These are phyloP conservation scores for Cossypha heuglini DNA, from an alignment of 2,797 vertebrate genomes.

Conservation along the genomic window DNA sequence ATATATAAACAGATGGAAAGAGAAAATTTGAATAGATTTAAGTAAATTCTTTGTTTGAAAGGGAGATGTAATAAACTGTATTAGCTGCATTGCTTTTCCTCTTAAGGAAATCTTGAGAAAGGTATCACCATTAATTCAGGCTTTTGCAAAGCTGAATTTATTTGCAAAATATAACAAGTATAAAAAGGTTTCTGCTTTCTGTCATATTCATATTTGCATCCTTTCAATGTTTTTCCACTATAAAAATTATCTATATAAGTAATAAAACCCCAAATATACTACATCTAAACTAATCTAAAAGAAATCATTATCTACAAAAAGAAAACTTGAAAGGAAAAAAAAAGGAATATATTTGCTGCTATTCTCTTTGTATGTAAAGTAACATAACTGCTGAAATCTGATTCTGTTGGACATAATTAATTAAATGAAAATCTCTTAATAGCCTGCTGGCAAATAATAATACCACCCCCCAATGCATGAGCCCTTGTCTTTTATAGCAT, in stretches of 20 bases:
- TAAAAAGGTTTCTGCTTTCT: neutral
- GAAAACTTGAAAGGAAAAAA: neutral
- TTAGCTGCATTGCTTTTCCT: neutral
- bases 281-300: neutral
- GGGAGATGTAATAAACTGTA: neutral
- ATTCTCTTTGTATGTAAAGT: neutral
- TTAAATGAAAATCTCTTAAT: neutral
- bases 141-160: neutral
- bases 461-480: neutral
- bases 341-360: neutral
- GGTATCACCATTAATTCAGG: fast-evolving
- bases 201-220: neutral
- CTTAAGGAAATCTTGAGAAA: neutral
- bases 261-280: neutral
- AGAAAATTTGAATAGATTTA: neutral
- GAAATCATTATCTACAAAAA: neutral
- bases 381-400: neutral
- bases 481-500: neutral
- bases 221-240: neutral
- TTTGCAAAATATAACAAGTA: neutral
- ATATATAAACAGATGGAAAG: neutral
- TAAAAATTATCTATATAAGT: neutral
- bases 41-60: neutral
- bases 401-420: neutral
- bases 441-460: neutral